A percentile compares a stretch with the other conserved stretches of the same genome.
These are phyloP conservation scores for Streptopelia turtur DNA, from an alignment of 2,797 vertebrate genomes.

Conservation along the genomic window DNA sequence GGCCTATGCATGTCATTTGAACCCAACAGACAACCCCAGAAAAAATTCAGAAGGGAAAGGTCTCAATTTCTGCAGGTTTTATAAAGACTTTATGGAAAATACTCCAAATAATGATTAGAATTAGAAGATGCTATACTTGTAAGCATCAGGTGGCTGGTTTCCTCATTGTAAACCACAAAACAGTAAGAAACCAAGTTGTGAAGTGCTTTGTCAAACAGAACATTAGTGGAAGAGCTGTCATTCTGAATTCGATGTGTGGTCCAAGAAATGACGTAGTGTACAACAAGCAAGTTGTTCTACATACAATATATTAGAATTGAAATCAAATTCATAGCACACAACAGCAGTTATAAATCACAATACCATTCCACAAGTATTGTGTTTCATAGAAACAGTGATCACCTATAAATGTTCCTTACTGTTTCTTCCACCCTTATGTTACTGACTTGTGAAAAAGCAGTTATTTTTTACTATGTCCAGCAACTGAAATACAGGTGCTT, in stretches of 20 bases:
- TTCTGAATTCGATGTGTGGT: neutral
- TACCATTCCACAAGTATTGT: neutral
- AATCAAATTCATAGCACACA: neutral
- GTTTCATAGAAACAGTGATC: neutral
- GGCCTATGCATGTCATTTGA: neutral
- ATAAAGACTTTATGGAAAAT: neutral
- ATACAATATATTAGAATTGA: neutral
- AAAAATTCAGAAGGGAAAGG: neutral
- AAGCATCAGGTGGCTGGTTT: neutral
- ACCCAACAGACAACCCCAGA: neutral
- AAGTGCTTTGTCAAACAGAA: neutral
- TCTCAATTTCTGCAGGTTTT: neutral
- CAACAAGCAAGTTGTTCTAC: neutral
- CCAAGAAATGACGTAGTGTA: neutral
- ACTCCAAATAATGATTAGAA: neutral
- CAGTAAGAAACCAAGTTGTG: neutral
- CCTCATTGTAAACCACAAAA: neutral
- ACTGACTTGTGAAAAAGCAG: neutral
- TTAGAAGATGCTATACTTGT: neutral
- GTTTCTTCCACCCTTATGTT: neutral
- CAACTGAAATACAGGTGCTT: neutral
- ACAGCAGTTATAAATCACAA: neutral
- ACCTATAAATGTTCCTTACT: neutral
- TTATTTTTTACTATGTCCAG: neutral
- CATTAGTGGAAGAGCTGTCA: neutral